A percentile compares a stretch with the other conserved stretches of the same genome.
These are phyloP conservation scores for Peucedramus taeniatus DNA, from an alignment of 2,113 vertebrate genomes.

Conservation along the genomic window DNA sequence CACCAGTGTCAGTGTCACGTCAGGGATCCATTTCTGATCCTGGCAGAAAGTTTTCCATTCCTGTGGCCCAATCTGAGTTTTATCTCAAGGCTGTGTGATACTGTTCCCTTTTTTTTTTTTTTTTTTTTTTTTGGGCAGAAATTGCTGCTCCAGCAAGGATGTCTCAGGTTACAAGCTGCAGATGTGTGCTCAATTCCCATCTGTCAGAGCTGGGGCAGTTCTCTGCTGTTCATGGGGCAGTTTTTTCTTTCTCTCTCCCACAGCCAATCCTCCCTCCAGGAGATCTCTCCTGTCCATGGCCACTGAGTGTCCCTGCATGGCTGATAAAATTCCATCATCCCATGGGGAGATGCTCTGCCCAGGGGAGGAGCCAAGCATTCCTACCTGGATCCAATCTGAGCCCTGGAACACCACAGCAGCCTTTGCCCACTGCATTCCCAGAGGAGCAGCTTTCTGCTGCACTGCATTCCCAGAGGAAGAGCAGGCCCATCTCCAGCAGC, in stretches of 20 bases:
- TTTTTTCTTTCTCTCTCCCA: too few relatives aligned
- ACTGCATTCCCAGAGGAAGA: too few relatives aligned
- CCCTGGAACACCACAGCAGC: too few relatives aligned
- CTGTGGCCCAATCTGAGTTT: not conserved
- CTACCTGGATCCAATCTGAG: not conserved
- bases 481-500: too few relatives aligned
- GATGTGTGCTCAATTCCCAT: fast-evolving
- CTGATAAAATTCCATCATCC: not conserved
- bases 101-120: not conserved
- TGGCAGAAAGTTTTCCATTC: not conserved
- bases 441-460: too few relatives aligned
- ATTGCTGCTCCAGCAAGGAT: not conserved
- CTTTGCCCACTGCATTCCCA: too few relatives aligned
- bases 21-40: not conserved
- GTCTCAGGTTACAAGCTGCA: not conserved
- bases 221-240: not conserved
- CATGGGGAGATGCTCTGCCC: not conserved
- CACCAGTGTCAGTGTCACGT: fast-evolving
- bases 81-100: not conserved
- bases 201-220: not conserved
- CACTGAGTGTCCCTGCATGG: not conserved
- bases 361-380: not conserved
- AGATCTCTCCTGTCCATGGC: too few relatives aligned
- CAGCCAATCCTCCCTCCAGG: too few relatives aligned
- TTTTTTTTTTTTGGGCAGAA: not conserved